A percentile compares a stretch with the other conserved stretches of the same genome.
Conservation (phyloP, 2,797 vertebrate species). For the Periophthalmus magnuspinnatus region DNA sequence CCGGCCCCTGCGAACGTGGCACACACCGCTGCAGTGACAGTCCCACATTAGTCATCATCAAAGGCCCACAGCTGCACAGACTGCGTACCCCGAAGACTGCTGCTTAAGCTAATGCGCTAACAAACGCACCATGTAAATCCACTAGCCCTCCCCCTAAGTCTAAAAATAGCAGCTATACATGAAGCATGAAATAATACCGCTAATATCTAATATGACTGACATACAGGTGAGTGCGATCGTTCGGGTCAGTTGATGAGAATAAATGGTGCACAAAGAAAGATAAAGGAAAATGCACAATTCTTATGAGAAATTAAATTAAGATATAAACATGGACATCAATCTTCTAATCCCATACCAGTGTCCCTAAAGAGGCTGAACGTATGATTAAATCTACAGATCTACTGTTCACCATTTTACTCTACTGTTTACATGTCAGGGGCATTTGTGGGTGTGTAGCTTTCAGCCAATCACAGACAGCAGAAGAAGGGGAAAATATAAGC, state of each 20-base stretch:
- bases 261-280: slow-evolving; percentile 8
- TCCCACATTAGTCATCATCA: slow-evolving; percentile 74
- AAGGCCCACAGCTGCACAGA: slow-evolving; percentile 60
- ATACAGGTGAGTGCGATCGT: slow-evolving; percentile 35
- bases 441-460: slow-evolving; percentile 3
- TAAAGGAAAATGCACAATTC: not conserved
- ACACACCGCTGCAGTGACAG: slow-evolving; percentile 64
- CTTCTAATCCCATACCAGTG: not conserved
- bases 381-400: not conserved
- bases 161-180: slow-evolving; percentile 52
- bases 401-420: not conserved
- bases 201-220: slow-evolving; percentile 37
- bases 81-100: slow-evolving; percentile 41
- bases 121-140: slow-evolving; percentile 51
- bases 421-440: slow-evolving; percentile 2
- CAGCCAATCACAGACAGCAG: not conserved
- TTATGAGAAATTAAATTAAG: not conserved
- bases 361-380: not conserved
- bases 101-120: slow-evolving; percentile 41
- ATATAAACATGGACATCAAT: not conserved
- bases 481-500: not conserved
- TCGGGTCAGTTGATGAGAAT: slow-evolving; percentile 15
- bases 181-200: slow-evolving; percentile 36
- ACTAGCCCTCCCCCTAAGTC: slow-evolving; percentile 28
- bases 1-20: slow-evolving; percentile 48